Evolutionary conservation across 2,113 vertebrate species (phyloP).

Genomic region (Leuciscus idus): DNA sequence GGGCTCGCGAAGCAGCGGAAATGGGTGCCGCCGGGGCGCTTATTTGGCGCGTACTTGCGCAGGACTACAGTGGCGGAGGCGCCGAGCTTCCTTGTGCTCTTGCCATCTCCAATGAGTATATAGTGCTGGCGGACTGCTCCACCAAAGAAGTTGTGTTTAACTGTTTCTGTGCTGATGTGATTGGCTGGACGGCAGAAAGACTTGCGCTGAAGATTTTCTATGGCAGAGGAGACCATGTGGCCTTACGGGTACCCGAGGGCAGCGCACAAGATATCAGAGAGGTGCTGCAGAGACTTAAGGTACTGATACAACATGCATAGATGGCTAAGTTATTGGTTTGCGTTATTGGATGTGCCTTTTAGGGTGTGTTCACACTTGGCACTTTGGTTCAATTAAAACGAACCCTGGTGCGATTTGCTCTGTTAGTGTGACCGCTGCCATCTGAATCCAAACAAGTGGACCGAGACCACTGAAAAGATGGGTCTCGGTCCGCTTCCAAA

Average conservation of each 20-base stretch:
- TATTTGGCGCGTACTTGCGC: conserved; percentile 81
- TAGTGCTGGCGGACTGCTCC: conserved; percentile 81
- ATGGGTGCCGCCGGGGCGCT: conserved; percentile 81
- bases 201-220: conserved; percentile 86
- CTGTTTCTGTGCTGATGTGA: conserved; percentile 90
- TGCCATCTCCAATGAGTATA: conserved; percentile 84
- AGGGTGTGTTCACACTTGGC: no score
- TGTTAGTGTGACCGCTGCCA: no score
- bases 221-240: conserved; percentile 88
- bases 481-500: no score
- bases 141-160: conserved; percentile 94
- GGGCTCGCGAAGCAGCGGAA: conserved; percentile 81
- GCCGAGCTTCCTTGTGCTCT: conserved; percentile 79
- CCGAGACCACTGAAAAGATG: no score
- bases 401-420: no score
- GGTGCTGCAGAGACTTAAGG: conserved; percentile 91
- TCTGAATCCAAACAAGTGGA: no score
- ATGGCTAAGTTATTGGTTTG: not conserved
- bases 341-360: not conserved
- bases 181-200: conserved; percentile 89
- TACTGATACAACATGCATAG: conserved; percentile 52
- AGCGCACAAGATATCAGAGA: conserved; percentile 85
- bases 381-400: no score
- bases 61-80: conserved; percentile 83
- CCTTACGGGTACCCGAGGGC: conserved; percentile 78